Percentiles rank a stretch among this genome's conserved stretches.
These are phyloP conservation scores for rat (Rattus norvegicus) DNA, from an alignment of 2,113 vertebrate species.

Conservation along the genomic window DNA sequence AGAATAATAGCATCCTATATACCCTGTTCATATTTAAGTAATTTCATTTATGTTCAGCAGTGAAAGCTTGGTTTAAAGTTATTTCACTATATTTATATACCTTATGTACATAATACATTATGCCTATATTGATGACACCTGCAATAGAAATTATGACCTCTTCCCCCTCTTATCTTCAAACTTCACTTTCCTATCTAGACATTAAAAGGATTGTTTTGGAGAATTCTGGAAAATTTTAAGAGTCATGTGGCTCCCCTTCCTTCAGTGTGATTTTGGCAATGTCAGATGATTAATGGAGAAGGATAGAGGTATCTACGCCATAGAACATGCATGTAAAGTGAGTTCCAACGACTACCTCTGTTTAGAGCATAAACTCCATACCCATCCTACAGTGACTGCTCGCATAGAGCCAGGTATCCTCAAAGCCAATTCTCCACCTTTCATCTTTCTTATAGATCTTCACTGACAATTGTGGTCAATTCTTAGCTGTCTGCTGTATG, in stretches of 20 bases:
- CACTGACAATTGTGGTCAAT: background rate
- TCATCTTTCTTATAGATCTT: background rate
- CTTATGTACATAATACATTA: background rate
- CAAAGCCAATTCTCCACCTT: background rate
- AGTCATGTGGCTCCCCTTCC: background rate
- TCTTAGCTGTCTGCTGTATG: background rate
- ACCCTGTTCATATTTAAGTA: slow-evolving; percentile 61
- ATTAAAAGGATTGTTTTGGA: slow-evolving; percentile 2
- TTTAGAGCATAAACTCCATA: background rate
- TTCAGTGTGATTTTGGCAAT: background rate
- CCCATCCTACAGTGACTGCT: background rate
- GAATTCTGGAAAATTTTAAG: background rate
- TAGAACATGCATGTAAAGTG: background rate
- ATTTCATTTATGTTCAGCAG: slow-evolving; percentile 61
- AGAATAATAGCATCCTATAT: slow-evolving; percentile 13
- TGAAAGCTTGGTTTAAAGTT: slow-evolving; percentile 40
- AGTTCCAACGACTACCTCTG: background rate
- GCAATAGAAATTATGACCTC: slow-evolving; percentile 66
- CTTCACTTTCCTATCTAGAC: slow-evolving; percentile 57
- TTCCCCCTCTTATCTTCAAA: slow-evolving; percentile 33
- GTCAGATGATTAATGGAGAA: background rate
- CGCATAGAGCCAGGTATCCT: background rate
- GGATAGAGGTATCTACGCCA: background rate
- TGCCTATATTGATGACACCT: slow-evolving; percentile 40
- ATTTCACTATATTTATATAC: background rate